These are phyloP conservation scores for Melanotaenia maccullochi DNA, from an alignment of 2,797 vertebrate genomes.

Conservation along the genomic window DNA sequence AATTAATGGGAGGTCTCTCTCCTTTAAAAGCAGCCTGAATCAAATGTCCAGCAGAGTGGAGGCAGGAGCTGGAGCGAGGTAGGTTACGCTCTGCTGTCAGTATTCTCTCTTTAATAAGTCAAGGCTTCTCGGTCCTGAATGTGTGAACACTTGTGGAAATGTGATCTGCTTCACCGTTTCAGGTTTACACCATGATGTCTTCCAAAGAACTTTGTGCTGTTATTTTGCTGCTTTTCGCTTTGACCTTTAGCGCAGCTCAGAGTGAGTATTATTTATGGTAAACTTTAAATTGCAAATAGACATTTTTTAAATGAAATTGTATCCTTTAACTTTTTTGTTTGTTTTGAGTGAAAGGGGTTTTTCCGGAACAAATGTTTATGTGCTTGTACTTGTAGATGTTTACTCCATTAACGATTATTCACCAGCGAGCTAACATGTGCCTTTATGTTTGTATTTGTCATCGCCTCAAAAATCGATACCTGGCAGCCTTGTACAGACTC, in stretches of 20 bases:
- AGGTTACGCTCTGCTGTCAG: neutral
- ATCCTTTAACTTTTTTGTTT: neutral
- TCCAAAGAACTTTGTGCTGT: constrained; percentile 37
- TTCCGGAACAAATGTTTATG: constrained; percentile 15
- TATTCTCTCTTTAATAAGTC: neutral
- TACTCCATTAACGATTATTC: constrained; percentile 44
- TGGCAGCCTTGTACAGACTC: constrained; percentile 19
- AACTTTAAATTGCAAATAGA: neutral
- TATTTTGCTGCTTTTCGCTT: constrained; percentile 57
- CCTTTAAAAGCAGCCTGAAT: constrained; percentile 70
- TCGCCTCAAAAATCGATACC: constrained; percentile 25
- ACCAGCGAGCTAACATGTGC: constrained; percentile 10
- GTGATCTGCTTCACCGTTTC: constrained; percentile 20
- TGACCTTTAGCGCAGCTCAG: constrained; percentile 58
- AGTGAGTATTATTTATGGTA: constrained; percentile 66
- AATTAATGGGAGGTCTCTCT: constrained; percentile 56
- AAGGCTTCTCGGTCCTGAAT: neutral
- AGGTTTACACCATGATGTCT: constrained; percentile 61
- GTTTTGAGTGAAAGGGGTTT: neutral
- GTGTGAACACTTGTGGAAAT: neutral
- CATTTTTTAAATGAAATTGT: neutral
- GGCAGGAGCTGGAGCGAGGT: constrained; percentile 46
- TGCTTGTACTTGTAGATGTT: constrained; percentile 43
- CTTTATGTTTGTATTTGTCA: neutral
- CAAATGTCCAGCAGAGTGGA: constrained; percentile 27